These are phyloP conservation scores for Ctenodactylus gundi DNA, from an alignment of 2,113 vertebrate genomes.

Conservation along the genomic window DNA sequence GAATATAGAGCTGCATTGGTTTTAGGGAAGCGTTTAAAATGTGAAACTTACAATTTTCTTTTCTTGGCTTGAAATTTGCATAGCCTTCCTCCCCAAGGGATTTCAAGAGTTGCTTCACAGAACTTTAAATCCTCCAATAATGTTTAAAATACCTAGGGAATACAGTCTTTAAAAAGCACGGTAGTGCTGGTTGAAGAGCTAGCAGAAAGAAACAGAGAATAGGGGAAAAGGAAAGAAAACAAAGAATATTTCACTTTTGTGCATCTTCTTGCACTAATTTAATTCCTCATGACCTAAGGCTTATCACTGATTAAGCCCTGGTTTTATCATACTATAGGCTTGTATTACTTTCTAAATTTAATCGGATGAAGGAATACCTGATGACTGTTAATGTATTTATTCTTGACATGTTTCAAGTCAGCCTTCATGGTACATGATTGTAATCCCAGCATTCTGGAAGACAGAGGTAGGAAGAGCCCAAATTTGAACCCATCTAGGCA, in stretches of 20 bases:
- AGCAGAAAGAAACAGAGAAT: slow-evolving; percentile 16
- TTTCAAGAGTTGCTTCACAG: slow-evolving; percentile 45
- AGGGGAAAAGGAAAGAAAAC: slow-evolving; percentile 25
- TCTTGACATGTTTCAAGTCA: slow-evolving; percentile 23
- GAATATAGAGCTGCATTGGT: not conserved
- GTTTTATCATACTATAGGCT: not conserved
- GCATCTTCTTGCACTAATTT: not conserved
- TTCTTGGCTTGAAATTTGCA: slow-evolving; percentile 41
- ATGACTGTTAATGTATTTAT: not conserved
- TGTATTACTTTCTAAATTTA: not conserved
- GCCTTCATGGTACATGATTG: no score
- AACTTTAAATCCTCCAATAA: slow-evolving; percentile 35
- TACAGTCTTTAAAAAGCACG: not conserved
- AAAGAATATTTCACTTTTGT: not conserved
- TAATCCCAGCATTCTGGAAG: no score
- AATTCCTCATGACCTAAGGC: not conserved
- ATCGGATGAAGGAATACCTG: not conserved
- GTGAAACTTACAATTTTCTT: slow-evolving; percentile 34
- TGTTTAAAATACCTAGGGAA: slow-evolving; percentile 22
- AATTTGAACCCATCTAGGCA: no score
- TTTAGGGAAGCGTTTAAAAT: slow-evolving; percentile 1
- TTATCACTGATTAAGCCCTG: not conserved
- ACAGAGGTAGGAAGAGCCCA: no score
- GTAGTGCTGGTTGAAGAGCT: not conserved
- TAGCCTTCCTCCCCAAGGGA: not conserved